These are phyloP conservation scores for Leptinotarsa rubiginosa DNA, from an alignment of 2,888 invertebrate species.

Conservation along the genomic window DNA sequence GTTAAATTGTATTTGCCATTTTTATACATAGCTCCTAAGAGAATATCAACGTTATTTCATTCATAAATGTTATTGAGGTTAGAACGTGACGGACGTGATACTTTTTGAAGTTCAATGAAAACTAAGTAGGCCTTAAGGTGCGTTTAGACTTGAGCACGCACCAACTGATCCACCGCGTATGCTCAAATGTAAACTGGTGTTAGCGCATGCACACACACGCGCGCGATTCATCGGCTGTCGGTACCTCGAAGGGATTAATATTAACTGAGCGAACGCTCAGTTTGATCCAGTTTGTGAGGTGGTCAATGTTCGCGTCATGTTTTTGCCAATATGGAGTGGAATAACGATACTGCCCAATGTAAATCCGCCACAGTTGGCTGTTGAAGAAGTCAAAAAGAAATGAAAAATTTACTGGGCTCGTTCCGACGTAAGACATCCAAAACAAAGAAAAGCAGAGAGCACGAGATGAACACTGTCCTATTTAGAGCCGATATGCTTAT, in stretches of 20 bases:
- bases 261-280: not conserved
- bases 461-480: no score
- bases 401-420: not conserved
- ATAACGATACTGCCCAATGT: not conserved
- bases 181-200: not conserved
- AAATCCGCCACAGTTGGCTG: not conserved
- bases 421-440: not conserved
- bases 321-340: not conserved
- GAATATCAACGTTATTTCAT: constrained; percentile 6
- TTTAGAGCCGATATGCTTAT: no score
- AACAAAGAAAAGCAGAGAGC: not conserved
- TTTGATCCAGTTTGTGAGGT: constrained; percentile 5
- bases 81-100: not conserved
- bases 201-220: not conserved
- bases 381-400: not conserved
- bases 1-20: constrained; percentile 30
- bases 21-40: constrained; percentile 1
- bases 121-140: not conserved
- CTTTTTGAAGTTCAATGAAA: not conserved
- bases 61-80: constrained; percentile 13
- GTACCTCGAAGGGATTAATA: not conserved
- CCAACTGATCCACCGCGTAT: not conserved
- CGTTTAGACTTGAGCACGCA: not conserved
- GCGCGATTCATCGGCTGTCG: constrained; percentile 5
- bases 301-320: constrained; percentile 1